These are phyloP conservation scores for Merodon equestris DNA, from an alignment of 2,888 invertebrate species.

Conservation along the genomic window DNA sequence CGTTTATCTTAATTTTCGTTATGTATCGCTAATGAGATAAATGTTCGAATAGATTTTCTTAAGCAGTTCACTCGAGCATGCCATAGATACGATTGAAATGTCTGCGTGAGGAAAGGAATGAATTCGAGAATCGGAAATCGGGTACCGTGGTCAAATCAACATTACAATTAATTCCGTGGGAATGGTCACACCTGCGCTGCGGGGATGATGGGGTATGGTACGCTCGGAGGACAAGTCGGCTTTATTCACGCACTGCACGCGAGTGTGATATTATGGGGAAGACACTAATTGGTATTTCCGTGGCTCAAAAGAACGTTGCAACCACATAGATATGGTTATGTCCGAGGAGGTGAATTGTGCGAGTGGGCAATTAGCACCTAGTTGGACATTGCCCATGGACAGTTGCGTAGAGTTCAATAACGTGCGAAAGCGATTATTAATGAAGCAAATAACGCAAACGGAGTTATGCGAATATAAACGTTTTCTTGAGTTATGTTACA, in stretches of 20 bases:
- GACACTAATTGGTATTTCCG: slow-evolving; percentile 33
- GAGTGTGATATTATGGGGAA: slow-evolving; percentile 54
- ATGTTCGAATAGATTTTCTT: slow-evolving; percentile 42
- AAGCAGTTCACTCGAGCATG: not conserved
- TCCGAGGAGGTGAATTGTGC: slow-evolving; percentile 15
- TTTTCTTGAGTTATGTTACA: too few species aligned
- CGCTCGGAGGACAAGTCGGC: slow-evolving; percentile 23
- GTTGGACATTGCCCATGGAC: not conserved
- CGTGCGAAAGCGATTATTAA: too few species aligned
- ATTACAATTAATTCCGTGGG: slow-evolving; percentile 47
- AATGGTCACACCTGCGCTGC: slow-evolving; percentile 35
- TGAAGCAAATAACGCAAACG: too few species aligned
- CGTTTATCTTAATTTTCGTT: slow-evolving; percentile 67
- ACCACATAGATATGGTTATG: too few species aligned
- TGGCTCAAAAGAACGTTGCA: not conserved
- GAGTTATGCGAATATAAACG: too few species aligned
- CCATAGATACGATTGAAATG: slow-evolving; percentile 31
- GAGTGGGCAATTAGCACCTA: slow-evolving; percentile 32
- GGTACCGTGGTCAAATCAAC: slow-evolving; percentile 31
- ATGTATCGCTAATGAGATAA: slow-evolving; percentile 68
- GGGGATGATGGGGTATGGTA: too few species aligned
- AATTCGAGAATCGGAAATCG: slow-evolving; percentile 21
- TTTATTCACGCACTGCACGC: slow-evolving; percentile 50
- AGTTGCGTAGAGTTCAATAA: too few species aligned
- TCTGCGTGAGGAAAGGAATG: slow-evolving; percentile 11